A percentile compares a stretch with the other conserved stretches of the same genome.
phyloP scores from a whole-genome alignment of 2,113 vertebrate species.

The Clarias batrachus region DNA sequence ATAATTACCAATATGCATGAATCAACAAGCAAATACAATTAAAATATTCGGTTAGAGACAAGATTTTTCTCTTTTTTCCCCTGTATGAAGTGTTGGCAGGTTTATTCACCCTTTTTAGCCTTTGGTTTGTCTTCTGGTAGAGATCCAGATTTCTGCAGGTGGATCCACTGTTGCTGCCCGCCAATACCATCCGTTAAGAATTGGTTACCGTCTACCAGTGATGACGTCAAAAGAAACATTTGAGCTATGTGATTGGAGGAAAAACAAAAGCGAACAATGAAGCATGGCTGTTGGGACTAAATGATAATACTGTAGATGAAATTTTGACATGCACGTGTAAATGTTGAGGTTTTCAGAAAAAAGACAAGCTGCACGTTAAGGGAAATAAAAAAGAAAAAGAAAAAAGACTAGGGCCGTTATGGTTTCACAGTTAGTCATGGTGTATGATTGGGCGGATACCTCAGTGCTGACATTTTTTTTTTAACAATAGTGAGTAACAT shows the following conservation, averaged over 20 bases:
- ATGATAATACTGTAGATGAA: background rate
- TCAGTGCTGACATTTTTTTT: background rate
- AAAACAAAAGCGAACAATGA: slow-evolving; percentile 38
- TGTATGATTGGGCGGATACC: background rate
- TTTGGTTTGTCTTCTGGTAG: slow-evolving; percentile 76
- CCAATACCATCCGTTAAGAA: slow-evolving; percentile 84
- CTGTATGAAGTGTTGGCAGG: background rate
- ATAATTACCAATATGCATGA: background rate
- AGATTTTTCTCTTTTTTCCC: too few relatives aligned
- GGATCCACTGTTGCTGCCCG: slow-evolving; percentile 76
- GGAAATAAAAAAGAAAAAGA: background rate
- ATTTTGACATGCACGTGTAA: background rate
- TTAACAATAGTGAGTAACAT: background rate
- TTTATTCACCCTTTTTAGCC: slow-evolving; percentile 81
- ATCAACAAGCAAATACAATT: background rate
- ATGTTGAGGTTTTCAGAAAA: background rate
- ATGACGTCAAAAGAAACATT: slow-evolving; percentile 66
- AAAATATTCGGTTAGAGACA: too few relatives aligned
- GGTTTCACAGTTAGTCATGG: background rate
- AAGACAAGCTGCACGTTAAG: background rate
- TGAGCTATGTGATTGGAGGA: slow-evolving; percentile 62
- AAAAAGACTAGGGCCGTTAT: background rate
- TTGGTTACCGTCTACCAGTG: slow-evolving; percentile 81
- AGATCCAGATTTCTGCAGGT: slow-evolving; percentile 63
- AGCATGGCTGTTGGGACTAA: background rate